Evolutionary conservation across 2,113 vertebrate genomes (phyloP), one percentile per base, ranked within the genome.

Genomic region (Gorilla gorilla): DNA sequence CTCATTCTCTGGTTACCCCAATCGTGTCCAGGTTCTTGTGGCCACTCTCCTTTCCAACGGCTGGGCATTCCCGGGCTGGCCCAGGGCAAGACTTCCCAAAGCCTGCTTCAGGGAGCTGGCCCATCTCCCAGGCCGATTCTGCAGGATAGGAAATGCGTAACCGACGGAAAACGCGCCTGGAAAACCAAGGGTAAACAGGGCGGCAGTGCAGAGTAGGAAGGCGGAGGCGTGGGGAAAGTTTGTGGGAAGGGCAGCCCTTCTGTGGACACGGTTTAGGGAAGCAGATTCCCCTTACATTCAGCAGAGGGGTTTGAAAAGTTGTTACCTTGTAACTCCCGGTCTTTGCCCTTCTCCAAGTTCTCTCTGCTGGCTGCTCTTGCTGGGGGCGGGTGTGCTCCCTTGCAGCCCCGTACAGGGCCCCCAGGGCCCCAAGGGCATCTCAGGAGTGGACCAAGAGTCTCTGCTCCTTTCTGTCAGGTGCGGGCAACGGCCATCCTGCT

Each of bases 211-310:
- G 6, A 61, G 79, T 0, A 8, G 59, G 43, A 35, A 25, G 50
- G 27, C 61, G 12, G 27, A 64, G 61, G 61, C 17, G 52, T n/a
- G 68, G 35, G 68, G 52, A 55, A 20, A 55, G n/a, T 30, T 25
- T 25, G 2, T 6, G 10, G 25, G 11, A 1, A 79, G 12, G 27
- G 48, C 43, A 30, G 40, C 40, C 48, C 4, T 25, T 27, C 59
- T 25, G 59, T 6, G 2, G 18, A 55, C 52, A 20, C 2, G 17
- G 72, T 25, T 73, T 32, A 16, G 43, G 27, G 25, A 73, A 27
- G 48, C 59, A 8, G 72, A 5, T 14, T 0, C 12, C 48, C 32
- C 1, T 0, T 0, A 48, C 5, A 12, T 38, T 8, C 10, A 8
- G 59, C 10, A 10, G 11, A 14, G 50, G 25, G 20, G 22, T 70